Evolutionary conservation across 2,797 vertebrate species (phyloP).

Genomic region (Sebastes taczanowskii): DNA sequence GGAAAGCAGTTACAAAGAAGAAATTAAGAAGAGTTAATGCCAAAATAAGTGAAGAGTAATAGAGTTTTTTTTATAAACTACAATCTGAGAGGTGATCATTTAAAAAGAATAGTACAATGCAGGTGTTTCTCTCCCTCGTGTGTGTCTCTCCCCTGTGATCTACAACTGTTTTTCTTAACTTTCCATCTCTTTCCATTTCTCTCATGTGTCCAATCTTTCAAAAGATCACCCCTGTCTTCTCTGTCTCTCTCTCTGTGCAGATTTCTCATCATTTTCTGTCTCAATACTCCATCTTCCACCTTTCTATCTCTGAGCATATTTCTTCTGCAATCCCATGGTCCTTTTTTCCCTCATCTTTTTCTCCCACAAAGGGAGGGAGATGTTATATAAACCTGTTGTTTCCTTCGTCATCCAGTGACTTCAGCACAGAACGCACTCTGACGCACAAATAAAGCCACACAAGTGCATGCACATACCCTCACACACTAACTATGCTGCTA

Average conservation of each 20-base stretch:
- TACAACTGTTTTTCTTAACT: not conserved
- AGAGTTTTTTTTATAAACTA: no score
- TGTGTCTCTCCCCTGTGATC: no score
- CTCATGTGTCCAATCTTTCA: not conserved
- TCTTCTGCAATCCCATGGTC: constrained; percentile 10
- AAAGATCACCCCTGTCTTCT: not conserved
- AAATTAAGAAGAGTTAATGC: not conserved
- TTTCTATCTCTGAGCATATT: constrained; percentile 6
- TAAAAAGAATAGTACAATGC: not conserved
- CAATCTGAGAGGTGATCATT: not conserved
- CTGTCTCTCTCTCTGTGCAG: not conserved
- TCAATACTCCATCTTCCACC: not conserved
- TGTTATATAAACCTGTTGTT: constrained; percentile 64
- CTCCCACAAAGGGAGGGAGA: constrained; percentile 36
- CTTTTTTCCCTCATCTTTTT: constrained; percentile 19
- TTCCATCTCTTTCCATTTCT: not conserved
- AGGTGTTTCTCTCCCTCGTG: no score
- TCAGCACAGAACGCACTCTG: constrained; percentile 18
- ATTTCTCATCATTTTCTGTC: not conserved
- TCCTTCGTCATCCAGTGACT: constrained; percentile 42
- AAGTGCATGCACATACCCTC: not conserved
- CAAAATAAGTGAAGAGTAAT: not conserved
- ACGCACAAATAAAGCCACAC: constrained; percentile 7
- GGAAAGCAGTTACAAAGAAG: not conserved
- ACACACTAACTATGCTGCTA: not conserved